phyloP scores from a whole-genome alignment of 2,113 vertebrate species.

The Psilopsiagon aymara region DNA sequence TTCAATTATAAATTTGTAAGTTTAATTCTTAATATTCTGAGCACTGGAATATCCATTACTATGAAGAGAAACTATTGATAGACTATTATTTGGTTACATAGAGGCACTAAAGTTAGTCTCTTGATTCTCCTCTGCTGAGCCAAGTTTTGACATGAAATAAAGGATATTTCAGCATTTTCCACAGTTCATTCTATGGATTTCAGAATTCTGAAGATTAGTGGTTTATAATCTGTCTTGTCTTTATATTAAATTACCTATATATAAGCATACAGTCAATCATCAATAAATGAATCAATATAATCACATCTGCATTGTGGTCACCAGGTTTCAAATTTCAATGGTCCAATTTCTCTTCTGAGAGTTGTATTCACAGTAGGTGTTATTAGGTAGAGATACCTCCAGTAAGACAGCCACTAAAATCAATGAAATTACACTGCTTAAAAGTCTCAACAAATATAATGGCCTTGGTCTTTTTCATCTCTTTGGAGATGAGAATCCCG shows the following conservation, averaged over 20 bases:
- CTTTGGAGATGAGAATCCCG: not conserved
- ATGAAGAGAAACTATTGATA: not conserved
- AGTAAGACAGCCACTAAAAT: not conserved
- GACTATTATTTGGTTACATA: not conserved
- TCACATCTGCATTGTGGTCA: not conserved
- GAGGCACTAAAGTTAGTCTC: not conserved
- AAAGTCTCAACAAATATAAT: not conserved
- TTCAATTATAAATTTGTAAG: not conserved
- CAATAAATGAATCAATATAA: not conserved
- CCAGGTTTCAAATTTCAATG: not conserved
- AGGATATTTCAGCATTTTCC: not conserved
- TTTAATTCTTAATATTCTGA: not conserved
- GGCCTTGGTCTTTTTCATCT: not conserved
- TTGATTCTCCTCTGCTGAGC: not conserved
- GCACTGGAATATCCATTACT: not conserved
- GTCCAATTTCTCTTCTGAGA: not conserved
- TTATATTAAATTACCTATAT: not conserved
- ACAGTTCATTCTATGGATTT: not conserved
- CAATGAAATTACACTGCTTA: not conserved
- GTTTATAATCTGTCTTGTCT: not conserved
- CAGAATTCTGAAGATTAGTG: not conserved
- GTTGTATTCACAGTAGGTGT: not conserved
- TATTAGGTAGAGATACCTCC: not conserved
- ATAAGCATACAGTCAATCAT: not conserved
- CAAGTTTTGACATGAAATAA: not conserved